A percentile compares a stretch with the other conserved stretches of the same genome.
phyloP scores from a whole-genome alignment of 2,113 vertebrate species.

The Nyctereutes procyonoides region DNA sequence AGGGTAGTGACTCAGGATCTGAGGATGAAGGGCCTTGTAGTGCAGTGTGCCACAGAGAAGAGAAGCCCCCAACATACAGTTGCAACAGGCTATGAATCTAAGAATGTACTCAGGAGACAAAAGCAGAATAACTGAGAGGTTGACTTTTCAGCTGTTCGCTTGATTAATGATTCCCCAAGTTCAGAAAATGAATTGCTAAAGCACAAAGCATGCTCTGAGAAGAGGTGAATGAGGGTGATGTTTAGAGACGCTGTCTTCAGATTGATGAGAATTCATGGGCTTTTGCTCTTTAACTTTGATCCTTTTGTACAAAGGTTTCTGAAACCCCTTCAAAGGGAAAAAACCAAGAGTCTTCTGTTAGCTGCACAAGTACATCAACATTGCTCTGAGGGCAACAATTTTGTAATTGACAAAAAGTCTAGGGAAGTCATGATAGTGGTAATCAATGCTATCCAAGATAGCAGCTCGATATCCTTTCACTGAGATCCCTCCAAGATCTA shows the following conservation, averaged over 20 bases:
- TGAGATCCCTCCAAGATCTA: slow-evolving; percentile 91
- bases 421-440: not conserved
- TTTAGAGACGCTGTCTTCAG: not conserved
- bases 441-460: slow-evolving; percentile 92
- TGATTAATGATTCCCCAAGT: not conserved
- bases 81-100: not conserved
- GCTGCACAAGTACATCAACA: not conserved
- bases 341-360: not conserved
- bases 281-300: not conserved
- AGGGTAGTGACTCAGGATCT: not conserved
- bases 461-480: not conserved
- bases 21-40: not conserved
- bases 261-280: not conserved
- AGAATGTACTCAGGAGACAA: too few relatives aligned
- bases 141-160: not conserved
- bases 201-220: not conserved
- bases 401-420: not conserved
- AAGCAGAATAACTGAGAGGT: not conserved
- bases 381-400: not conserved
- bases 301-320: not conserved
- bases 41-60: too few relatives aligned
- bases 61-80: not conserved
- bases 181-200: not conserved
- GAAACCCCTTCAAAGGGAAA: not conserved
- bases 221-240: not conserved